Evolutionary conservation across 2,888 invertebrate genomes (phyloP).

Genomic region (Mythimna impura): DNA sequence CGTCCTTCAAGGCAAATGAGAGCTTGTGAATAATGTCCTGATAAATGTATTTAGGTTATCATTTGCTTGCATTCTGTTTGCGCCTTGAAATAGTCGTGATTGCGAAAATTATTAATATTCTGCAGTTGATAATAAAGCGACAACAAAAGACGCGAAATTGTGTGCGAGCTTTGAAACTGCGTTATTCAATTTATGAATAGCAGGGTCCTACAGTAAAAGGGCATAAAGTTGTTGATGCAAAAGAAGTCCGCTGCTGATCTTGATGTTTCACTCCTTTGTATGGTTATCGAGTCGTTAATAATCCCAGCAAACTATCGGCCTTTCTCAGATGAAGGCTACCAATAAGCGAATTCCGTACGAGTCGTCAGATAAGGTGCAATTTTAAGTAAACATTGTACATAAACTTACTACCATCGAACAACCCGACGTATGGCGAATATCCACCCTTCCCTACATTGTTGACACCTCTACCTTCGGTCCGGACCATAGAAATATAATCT

Average conservation of each 20-base stretch:
- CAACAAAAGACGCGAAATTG: conserved; percentile 20
- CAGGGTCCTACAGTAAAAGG: neutral
- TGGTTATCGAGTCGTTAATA: neutral
- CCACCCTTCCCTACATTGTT: too few species aligned
- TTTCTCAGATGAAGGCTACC: neutral
- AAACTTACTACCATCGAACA: too few species aligned
- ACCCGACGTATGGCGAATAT: neutral
- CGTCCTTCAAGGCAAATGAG: conserved; percentile 45
- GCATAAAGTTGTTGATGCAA: neutral
- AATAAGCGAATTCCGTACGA: neutral
- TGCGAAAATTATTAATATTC: conserved; percentile 28
- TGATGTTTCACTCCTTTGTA: neutral
- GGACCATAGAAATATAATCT: too few species aligned
- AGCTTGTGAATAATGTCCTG: conserved; percentile 35
- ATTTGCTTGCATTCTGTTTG: conserved; percentile 39
- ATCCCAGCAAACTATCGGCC: neutral
- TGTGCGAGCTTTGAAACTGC: conserved; percentile 5
- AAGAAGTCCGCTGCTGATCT: neutral
- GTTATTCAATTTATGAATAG: conserved; percentile 21
- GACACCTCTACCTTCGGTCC: too few species aligned
- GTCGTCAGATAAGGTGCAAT: neutral
- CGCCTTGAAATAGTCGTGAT: conserved; percentile 43
- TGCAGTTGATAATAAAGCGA: conserved; percentile 21
- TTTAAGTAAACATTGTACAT: neutral
- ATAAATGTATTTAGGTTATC: conserved; percentile 50